Base-by-base conservation (phyloP, 2,113 vertebrate genomes). In the Tapirus terrestris region DNA sequence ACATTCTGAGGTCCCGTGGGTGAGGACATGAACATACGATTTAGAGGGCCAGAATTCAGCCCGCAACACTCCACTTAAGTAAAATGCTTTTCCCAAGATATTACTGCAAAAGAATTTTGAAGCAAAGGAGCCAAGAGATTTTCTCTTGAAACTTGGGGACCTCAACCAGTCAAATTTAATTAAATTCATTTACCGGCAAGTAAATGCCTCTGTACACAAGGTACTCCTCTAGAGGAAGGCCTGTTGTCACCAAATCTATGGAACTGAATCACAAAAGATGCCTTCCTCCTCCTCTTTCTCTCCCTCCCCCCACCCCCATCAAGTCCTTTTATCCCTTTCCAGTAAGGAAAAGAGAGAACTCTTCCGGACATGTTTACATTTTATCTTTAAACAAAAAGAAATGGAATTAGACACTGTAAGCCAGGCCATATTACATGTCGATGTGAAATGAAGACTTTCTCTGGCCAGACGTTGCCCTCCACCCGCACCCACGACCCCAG, bases 101-200 rank as follows among this genome's bases (percentile, higher is more conserved):
- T 65, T 84, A 36, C 36, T 73, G 25, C 67, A 61, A 39, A 77
- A 65, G 72, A 90, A 72, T 77, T 76, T 75, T 79, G 77, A 82
- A 77, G 60, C 18, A n/a, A 80, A 92, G 13, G 20, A 84, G 3
- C 29, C 39, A 63, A 89, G 3, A 67, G 0, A 48, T 80, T 80
- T 94, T 70, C 80, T 92, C 91, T 92, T 68, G 68, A 83, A 82
- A 48, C 58, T 67, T 53, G 83, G 80, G 58, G 58, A 81, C 21
- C 36, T 25, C 65, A 29, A 20, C 68, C 13, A 65, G 73, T 48
- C 53, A 67, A 80, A 85, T 65, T 85, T 58, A 93, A 68, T 83
- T 61, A 73, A 75, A 48, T 67, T 43, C 61, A 33, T 80, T 88
- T 89, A 51, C 61, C 72, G 45, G 43, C n/a, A 25, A 85, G 36